Evolutionary conservation across 2,113 vertebrate genomes (phyloP).

Genomic region (Petrocephalus zakoni): DNA sequence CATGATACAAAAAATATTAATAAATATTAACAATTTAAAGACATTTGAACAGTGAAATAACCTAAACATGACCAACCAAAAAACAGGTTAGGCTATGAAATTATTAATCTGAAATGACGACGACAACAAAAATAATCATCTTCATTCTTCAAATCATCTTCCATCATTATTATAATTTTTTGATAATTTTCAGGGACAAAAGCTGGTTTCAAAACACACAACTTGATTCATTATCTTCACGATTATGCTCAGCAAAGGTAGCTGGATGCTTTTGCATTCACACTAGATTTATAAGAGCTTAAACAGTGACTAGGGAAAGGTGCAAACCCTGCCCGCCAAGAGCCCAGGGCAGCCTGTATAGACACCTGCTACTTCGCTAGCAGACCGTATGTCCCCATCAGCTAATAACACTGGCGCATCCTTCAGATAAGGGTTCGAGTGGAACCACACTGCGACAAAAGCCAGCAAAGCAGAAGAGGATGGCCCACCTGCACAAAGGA

Average conservation of each 20-base stretch:
- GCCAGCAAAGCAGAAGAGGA: not conserved
- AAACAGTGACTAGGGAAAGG: conserved; percentile 37
- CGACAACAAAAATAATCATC: too few relatives aligned
- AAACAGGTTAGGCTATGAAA: not conserved
- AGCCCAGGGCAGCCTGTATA: conserved; percentile 38
- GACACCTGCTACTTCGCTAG: conserved; percentile 72
- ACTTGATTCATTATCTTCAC: not conserved
- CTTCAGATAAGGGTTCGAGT: not conserved
- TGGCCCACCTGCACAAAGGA: conserved; percentile 82
- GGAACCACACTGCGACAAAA: not conserved
- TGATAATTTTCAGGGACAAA: not conserved
- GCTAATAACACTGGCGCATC: conserved; percentile 63
- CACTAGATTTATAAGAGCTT: conserved; percentile 23
- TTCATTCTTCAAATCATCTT: too few relatives aligned
- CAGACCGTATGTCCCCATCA: conserved; percentile 70
- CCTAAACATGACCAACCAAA: not conserved
- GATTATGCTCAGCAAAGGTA: conserved; percentile 35
- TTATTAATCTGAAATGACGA: too few relatives aligned
- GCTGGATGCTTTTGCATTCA: conserved; percentile 40
- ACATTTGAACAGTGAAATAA: too few relatives aligned
- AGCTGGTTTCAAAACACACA: not conserved
- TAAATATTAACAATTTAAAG: not conserved
- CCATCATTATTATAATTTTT: not conserved
- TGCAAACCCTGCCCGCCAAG: conserved; percentile 48
- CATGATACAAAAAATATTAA: too few relatives aligned